A percentile compares a stretch with the other conserved stretches of the same genome.
These are phyloP conservation scores for Leucoma salicis DNA, from an alignment of 2,888 invertebrate species.

Conservation along the genomic window DNA sequence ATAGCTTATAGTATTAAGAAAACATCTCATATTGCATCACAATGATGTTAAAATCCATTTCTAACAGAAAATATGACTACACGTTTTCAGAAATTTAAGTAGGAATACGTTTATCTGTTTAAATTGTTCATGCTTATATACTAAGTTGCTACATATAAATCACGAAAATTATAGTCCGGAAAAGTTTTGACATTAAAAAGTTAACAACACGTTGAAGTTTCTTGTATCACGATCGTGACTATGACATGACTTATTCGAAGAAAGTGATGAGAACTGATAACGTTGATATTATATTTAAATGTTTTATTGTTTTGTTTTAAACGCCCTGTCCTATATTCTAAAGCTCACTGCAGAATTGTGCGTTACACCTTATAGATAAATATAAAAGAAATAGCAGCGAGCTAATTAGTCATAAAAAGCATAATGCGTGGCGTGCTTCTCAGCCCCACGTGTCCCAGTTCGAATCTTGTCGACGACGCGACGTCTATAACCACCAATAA, in stretches of 20 bases:
- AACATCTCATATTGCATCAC: no score
- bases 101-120: neutral
- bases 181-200: constrained; percentile 26
- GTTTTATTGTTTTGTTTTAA: constrained; percentile 26
- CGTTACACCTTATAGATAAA: no score
- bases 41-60: no score
- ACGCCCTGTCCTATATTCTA: constrained; percentile 24
- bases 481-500: no score
- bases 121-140: neutral
- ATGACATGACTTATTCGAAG: constrained; percentile 19
- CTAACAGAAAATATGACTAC: no score
- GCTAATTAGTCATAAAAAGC: no score
- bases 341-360: constrained; percentile 3
- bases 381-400: no score
- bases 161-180: constrained; percentile 12
- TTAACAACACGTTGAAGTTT: constrained; percentile 23
- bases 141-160: constrained; percentile 10
- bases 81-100: no score
- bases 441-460: no score
- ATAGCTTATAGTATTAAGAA: no score
- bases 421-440: no score
- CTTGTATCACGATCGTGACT: constrained; percentile 19
- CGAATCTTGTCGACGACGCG: no score
- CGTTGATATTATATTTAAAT: constrained; percentile 24
- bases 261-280: constrained; percentile 29